Evolutionary conservation across 2,888 invertebrate species (phyloP).

Genomic region (Cephus spinipes): DNA sequence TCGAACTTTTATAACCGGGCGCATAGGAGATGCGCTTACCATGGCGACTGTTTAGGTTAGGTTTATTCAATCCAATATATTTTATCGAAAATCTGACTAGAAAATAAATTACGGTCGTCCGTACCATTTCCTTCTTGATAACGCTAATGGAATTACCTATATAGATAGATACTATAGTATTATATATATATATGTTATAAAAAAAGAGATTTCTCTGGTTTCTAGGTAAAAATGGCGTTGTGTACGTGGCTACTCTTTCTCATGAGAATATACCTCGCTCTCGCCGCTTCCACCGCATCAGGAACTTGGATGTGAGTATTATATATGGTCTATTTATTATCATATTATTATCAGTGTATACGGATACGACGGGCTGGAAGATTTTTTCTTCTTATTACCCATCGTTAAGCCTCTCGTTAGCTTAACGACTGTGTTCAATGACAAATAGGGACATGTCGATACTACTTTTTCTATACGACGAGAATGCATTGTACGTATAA

Average conservation of each 20-base stretch:
- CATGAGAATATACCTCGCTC: slow-evolving; percentile 34
- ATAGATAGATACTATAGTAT: not conserved
- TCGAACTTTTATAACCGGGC: not conserved
- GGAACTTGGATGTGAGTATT: slow-evolving; percentile 49
- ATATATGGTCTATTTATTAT: too few species aligned
- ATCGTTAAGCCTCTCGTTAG: too few species aligned
- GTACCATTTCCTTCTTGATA: not conserved
- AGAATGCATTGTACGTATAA: too few species aligned
- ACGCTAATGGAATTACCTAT: slow-evolving; percentile 2
- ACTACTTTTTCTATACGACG: too few species aligned
- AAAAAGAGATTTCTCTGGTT: not conserved
- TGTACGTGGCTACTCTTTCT: slow-evolving; percentile 32
- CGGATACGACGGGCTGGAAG: too few species aligned
- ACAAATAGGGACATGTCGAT: too few species aligned
- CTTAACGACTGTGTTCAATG: too few species aligned
- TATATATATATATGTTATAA: not conserved
- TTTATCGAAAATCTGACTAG: not conserved
- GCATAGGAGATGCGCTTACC: not conserved
- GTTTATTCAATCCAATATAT: slow-evolving; percentile 1
- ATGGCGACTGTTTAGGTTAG: not conserved
- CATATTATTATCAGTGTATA: too few species aligned
- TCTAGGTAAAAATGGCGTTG: slow-evolving; percentile 33
- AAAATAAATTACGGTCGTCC: slow-evolving; percentile 5
- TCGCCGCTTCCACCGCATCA: slow-evolving; percentile 35
- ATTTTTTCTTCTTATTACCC: too few species aligned